phyloP scores from a whole-genome alignment of 2,797 vertebrate species.

The Spinus olivaceus region DNA sequence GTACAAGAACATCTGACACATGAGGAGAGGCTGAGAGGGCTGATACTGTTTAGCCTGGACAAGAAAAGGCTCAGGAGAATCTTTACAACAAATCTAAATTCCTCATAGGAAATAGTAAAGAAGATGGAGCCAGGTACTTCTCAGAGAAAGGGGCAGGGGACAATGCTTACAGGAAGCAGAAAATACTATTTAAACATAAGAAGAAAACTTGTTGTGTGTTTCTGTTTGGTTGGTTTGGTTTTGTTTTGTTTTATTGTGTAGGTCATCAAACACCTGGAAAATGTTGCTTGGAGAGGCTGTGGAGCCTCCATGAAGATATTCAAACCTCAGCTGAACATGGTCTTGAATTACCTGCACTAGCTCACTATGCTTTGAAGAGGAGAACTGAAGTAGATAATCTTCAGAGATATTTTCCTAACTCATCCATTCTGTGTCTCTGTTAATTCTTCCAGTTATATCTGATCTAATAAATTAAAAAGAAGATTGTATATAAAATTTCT shows the following conservation, averaged over 20 bases:
- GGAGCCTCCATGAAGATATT: background rate
- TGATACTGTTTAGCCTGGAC: background rate
- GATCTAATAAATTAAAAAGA: background rate
- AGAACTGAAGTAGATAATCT: background rate
- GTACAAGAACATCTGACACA: too few relatives aligned
- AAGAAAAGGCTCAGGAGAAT: background rate
- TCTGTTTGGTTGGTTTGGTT: background rate
- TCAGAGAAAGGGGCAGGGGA: background rate
- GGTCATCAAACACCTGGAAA: background rate
- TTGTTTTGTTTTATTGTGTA: background rate
- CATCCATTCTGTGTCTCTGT: background rate
- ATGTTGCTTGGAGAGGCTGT: background rate
- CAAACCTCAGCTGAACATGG: background rate
- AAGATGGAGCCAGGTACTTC: background rate
- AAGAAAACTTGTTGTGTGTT: background rate
- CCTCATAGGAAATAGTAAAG: background rate
- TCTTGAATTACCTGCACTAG: background rate
- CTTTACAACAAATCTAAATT: background rate
- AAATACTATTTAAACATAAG: background rate
- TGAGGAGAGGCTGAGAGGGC: background rate
- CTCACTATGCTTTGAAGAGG: background rate
- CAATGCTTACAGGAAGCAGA: background rate
- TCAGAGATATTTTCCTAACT: background rate
- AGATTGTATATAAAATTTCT: background rate
- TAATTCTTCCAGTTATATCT: background rate